Percentiles rank a stretch among this genome's conserved stretches.
These are phyloP conservation scores for Atrichornis clamosus DNA, from an alignment of 2,113 vertebrate species.

Conservation along the genomic window DNA sequence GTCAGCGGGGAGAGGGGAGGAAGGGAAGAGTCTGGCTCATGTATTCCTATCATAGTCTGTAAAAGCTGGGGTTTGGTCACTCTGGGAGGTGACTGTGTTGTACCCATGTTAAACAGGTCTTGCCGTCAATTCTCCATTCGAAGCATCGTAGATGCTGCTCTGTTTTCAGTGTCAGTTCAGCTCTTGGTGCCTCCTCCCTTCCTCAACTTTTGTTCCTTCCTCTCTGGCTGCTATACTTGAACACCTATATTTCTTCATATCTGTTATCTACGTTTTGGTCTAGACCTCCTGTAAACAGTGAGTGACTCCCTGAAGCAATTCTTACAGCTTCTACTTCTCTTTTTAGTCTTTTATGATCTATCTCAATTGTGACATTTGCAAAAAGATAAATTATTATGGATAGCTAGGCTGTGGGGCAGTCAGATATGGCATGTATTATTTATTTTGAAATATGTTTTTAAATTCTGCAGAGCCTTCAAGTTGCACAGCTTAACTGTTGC, in stretches of 20 bases:
- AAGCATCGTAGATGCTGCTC: background rate
- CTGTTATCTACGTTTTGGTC: background rate
- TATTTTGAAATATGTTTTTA: slow-evolving; percentile 23
- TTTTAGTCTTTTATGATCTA: slow-evolving; percentile 8
- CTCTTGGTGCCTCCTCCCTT: background rate
- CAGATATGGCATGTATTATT: slow-evolving; percentile 17
- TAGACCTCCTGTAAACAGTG: background rate
- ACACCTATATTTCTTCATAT: slow-evolving; percentile 8
- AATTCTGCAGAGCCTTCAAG: slow-evolving; percentile 6
- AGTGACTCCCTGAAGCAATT: slow-evolving; percentile 27
- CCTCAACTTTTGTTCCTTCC: background rate
- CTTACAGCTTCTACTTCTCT: background rate
- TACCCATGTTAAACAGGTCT: background rate
- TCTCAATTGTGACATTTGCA: slow-evolving; percentile 5
- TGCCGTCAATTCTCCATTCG: background rate
- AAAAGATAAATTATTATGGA: slow-evolving; percentile 35
- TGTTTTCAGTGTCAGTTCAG: background rate
- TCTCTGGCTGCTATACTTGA: background rate
- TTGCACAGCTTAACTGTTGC: background rate
- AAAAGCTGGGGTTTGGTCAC: background rate
- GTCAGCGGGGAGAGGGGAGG: background rate
- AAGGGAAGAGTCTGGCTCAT: background rate
- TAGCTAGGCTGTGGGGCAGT: slow-evolving; percentile 30
- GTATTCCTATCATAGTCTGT: rapidly evolving
- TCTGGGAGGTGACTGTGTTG: background rate